Conservation (phyloP, 1,140 invertebrate genomes). For the Achroia grisella region DNA sequence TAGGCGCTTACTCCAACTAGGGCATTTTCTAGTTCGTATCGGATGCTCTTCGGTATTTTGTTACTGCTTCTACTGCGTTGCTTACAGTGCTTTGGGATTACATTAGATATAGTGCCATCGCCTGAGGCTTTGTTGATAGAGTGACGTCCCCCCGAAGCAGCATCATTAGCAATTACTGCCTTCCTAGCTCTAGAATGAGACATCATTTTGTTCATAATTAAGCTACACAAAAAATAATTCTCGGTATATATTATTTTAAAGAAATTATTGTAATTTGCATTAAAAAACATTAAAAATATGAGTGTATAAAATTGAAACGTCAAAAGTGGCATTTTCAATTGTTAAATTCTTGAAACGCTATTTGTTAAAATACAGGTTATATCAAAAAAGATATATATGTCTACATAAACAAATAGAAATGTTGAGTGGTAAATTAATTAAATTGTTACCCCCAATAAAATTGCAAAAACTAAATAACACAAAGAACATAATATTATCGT, state of each 20-base stretch:
- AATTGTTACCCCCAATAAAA: too few relatives aligned
- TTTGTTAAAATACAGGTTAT: too few relatives aligned
- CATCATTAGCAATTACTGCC: background rate
- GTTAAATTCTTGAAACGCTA: constrained; percentile 11
- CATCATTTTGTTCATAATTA: constrained; percentile 10
- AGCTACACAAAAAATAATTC: too few relatives aligned
- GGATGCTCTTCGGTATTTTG: constrained; percentile 46
- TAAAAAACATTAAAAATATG: constrained; percentile 20
- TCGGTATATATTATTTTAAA: background rate
- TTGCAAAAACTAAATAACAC: too few relatives aligned
- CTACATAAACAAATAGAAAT: too few relatives aligned
- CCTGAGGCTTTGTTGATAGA: constrained; percentile 18
- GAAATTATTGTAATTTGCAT: constrained; percentile 4
- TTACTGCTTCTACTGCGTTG: constrained; percentile 24
- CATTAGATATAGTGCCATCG: constrained; percentile 5
- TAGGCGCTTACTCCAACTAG: constrained; percentile 43
- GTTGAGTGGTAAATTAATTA: too few relatives aligned
- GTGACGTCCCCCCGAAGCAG: background rate
- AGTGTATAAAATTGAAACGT: constrained; percentile 21
- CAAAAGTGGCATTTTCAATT: constrained; percentile 24
- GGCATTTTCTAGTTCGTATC: constrained; percentile 56
- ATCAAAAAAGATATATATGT: too few relatives aligned
- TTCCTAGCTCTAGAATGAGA: constrained; percentile 17
- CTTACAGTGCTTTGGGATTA: background rate
- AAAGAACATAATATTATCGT: too few relatives aligned